Conservation (phyloP, 2,113 vertebrate genomes). For the Rynchops niger region DNA sequence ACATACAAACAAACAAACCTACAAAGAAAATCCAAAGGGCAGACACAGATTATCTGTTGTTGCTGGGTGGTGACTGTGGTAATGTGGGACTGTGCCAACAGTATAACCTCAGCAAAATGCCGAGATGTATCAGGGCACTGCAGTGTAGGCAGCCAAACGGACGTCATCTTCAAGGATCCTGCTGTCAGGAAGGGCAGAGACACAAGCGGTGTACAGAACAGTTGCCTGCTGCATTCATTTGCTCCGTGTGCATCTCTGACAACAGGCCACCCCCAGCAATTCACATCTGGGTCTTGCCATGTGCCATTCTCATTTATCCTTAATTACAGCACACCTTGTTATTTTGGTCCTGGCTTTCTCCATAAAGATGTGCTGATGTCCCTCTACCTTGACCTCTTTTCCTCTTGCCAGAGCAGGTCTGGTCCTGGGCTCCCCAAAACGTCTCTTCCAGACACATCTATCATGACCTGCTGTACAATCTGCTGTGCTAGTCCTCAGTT, state of each 20-base stretch:
- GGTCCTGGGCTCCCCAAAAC: not conserved
- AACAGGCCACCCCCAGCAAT: not conserved
- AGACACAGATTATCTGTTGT: not conserved
- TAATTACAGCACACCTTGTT: not conserved
- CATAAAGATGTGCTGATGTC: not conserved
- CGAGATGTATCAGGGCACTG: not conserved
- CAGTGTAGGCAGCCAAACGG: not conserved
- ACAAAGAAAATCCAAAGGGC: not conserved
- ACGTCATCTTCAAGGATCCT: not conserved
- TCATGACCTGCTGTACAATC: not conserved
- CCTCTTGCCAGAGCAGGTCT: not conserved
- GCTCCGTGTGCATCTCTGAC: not conserved
- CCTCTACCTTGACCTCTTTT: not conserved
- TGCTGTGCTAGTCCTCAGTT: not conserved
- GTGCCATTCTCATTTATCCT: rapidly evolving
- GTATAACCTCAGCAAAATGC: not conserved
- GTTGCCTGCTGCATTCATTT: not conserved
- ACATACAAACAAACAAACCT: not conserved
- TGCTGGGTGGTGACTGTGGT: not conserved
- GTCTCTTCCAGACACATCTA: not conserved
- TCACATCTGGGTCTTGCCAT: not conserved
- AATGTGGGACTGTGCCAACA: not conserved
- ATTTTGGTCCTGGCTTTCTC: not conserved
- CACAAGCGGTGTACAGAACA: not conserved
- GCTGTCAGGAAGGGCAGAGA: not conserved